Evolutionary conservation across 1,140 invertebrate species (phyloP), one percentile per base, ranked within the genome.

Genomic region (Drosophila navojoa): DNA sequence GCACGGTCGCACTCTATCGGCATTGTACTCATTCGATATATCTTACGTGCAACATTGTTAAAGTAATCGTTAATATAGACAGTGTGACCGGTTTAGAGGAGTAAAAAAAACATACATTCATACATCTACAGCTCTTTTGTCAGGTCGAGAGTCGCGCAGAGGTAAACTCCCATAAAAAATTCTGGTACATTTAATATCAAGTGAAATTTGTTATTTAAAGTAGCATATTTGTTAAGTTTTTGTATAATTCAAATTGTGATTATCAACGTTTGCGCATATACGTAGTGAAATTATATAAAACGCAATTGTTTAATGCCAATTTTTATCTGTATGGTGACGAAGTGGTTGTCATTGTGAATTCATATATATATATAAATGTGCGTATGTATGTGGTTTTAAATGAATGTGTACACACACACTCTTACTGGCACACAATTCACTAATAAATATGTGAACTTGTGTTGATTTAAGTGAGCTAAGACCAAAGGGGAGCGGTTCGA

Each of bases 341-440:
- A 85, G 82, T 86, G 82, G 82, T 86, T 86, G 82, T 86, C 82
- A 86, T 87, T 86, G 82, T 87, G 77, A 76, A 77, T 79, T 82
- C 53, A 32, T 62, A 69, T 78, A 60, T 55, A 68, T 55, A 38
- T 35, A 9, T 35, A 35, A 9, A 64, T 71, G 45, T 71, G 55
- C 25, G 25, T 75, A 55, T 75, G 52, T 75, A 72, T 77, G 58
- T 52, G n/a, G 58, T 50, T 32, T 32, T 71, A 27, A 55, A 32
- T 71, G 45, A 32, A 32, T 71, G 29, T 58, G 53, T 70, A 50
- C 54, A 13, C 38, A 61, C 35, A 60, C 10, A 53, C 25, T 25
- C 35, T 53, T 22, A 16, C 10, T 35, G 35, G 13, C 38, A 61
- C 10, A 59, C 35, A 60, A 58, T 40, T 25, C 53, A 60, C 32